Base-by-base conservation (phyloP, 1,140 invertebrate species). In the Hesperophylax magnus region DNA sequence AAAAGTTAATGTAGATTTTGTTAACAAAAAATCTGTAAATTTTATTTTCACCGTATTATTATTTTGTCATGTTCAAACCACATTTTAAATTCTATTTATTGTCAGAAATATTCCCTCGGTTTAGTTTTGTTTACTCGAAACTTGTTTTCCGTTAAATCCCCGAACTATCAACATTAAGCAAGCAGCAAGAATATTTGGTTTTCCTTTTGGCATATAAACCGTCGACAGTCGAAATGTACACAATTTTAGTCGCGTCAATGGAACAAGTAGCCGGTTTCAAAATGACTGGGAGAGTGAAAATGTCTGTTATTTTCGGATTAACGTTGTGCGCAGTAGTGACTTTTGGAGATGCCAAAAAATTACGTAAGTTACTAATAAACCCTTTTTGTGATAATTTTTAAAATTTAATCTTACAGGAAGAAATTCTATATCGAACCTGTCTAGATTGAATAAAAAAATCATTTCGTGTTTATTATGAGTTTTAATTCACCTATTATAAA, bases 201-300 rank as follows among this genome's bases (percentile, higher is more conserved):
- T 76, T 15, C 54, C 72, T 20, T 53, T 76, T 31, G 4, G 2
- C 72, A 34, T 76, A 76, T 76, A 58, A 72, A 76, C 39, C 31
- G 6, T 61, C 39, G 4, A 3, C 27, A n/a, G 17, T 58, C n/a
- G 22, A 60, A 18, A 22, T 76, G 18, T 2, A 76, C 14, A n/a
- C 27, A 34, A 58, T 76, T 60, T 60, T 17, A 60, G 58, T 76
- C 18, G 14, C 11, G 54, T 27, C 31, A 8, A 17, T 34, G 24
- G 17, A 76, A 27, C 24, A 22, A 31, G 9, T 9, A 8, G 69
- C n/a, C 63, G 71, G 4, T 24, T 24, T 5, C 17, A 56, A 74
- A 74, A 74, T 74, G 52, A 1, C 20, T 17, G 72, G n/a, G 39
- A 34, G 61, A n/a, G 3, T 58, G 8, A 47, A n/a, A 47, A 14